phyloP scores from a whole-genome alignment of 1,140 invertebrate species.

The Sinonovacula constricta region DNA sequence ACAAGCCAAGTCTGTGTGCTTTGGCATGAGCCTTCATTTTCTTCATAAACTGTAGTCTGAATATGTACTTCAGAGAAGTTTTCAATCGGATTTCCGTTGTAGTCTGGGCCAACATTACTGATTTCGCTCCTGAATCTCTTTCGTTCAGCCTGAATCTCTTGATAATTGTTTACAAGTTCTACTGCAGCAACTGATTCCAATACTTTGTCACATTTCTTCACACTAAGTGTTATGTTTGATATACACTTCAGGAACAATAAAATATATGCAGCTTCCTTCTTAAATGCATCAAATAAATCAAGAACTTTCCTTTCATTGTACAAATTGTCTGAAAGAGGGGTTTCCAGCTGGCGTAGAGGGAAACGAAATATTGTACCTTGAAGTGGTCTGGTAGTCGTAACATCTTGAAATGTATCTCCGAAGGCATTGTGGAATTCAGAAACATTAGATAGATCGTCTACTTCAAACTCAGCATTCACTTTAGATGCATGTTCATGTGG shows the following conservation, averaged over 20 bases:
- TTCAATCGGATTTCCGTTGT: neutral
- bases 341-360: conserved; percentile 61
- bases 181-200: neutral
- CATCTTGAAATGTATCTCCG: conserved; percentile 5
- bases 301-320: conserved; percentile 57
- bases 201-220: neutral
- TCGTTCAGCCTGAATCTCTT: neutral
- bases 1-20: conserved; percentile 39
- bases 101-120: neutral
- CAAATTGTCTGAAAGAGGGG: conserved; percentile 50
- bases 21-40: neutral
- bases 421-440: conserved; percentile 6
- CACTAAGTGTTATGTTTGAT: neutral
- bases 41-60: neutral
- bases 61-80: neutral
- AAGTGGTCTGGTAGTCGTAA: too few species aligned
- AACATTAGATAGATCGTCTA: neutral
- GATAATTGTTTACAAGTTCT: neutral
- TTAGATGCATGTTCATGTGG: conserved; percentile 9
- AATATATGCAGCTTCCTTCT: conserved; percentile 47
- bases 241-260: conserved; percentile 62
- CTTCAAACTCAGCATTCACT: conserved; percentile 24
- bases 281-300: conserved; percentile 57
- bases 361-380: conserved; percentile 71
- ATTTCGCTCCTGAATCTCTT: neutral